These are phyloP conservation scores for Lagodon rhomboides DNA, from an alignment of 2,797 vertebrate species.

Conservation along the genomic window DNA sequence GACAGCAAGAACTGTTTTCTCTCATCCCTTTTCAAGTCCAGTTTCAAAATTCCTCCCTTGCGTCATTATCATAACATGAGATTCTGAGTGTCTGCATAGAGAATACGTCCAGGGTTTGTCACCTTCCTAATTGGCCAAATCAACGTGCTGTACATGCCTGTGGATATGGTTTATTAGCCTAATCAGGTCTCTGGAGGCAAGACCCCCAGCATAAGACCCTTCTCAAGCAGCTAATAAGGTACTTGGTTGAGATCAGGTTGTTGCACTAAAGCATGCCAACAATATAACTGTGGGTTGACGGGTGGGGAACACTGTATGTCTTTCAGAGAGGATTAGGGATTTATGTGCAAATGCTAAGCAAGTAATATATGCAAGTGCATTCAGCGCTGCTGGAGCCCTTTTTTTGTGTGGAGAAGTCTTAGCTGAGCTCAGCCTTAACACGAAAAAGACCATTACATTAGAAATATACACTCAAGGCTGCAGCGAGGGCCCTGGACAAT, in stretches of 20 bases:
- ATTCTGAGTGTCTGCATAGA: slow-evolving; percentile 67
- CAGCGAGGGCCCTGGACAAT: slow-evolving; percentile 50
- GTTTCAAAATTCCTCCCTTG: slow-evolving; percentile 48
- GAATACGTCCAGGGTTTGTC: slow-evolving; percentile 78
- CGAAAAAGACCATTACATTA: slow-evolving; percentile 54
- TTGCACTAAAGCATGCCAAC: slow-evolving; percentile 63
- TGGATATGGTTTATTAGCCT: slow-evolving; percentile 82
- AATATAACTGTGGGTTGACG: slow-evolving; percentile 54
- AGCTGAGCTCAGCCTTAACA: slow-evolving; percentile 43
- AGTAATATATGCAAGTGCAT: slow-evolving; percentile 64
- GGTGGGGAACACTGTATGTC: slow-evolving; percentile 43
- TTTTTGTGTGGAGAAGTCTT: slow-evolving; percentile 42
- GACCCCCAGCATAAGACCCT: slow-evolving; percentile 67
- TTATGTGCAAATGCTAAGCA: slow-evolving; percentile 61
- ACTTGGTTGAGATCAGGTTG: slow-evolving; percentile 69
- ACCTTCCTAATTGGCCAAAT: slow-evolving; percentile 82
- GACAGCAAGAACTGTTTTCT: slow-evolving; percentile 20
- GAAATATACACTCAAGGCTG: slow-evolving; percentile 56
- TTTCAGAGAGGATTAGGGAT: slow-evolving; percentile 64
- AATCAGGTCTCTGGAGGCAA: slow-evolving; percentile 79
- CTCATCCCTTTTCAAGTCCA: slow-evolving; percentile 40
- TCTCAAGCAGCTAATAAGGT: slow-evolving; percentile 78
- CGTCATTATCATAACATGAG: slow-evolving; percentile 71
- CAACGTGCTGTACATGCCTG: slow-evolving; percentile 75
- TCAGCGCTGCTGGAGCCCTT: slow-evolving; percentile 49